Evolutionary conservation across 2,797 vertebrate species (phyloP), one percentile per base, ranked within the genome.

Genomic region (Melanotaenia nigrans): DNA sequence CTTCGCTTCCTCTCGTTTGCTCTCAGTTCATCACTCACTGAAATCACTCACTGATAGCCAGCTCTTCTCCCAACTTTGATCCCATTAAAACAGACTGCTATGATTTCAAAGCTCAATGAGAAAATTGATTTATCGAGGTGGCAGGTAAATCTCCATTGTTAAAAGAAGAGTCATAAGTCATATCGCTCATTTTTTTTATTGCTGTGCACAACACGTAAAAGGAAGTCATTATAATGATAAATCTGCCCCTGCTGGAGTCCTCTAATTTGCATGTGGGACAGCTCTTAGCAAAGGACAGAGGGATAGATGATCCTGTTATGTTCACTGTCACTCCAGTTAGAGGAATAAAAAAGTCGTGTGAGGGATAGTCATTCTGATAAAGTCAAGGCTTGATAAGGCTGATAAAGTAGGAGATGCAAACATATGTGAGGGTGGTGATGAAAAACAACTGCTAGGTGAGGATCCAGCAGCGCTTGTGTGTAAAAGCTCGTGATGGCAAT

Each of bases 251-350:
- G 11, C n/a, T 30, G 11, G 36, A 57, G 61, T 75, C 40, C 30
- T 75, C 55, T 38, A 11, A 36, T 47, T 59, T 51, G 55, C 47
- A 78, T 59, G 53, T 54, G 36, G 71, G 68, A 35, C 67, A 75
- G 57, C 59, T 61, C 67, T 71, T 68, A 30, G 47, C 63, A 65
- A 82, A 82, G 81, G 84, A 79, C 63, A 36, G 65, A 58, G 71
- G 20, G 54, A 80, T 76, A 42, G 65, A 79, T 76, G 69, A 63
- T 40, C 36, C 69, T 33, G 57, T 70, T 69, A 58, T 47, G 22
- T 12, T 58, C 4, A 5, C 53, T 51, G 56, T 71, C 75, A 56
- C 30, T 71, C 32, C 3, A 1, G 16, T 4, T 64, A 35, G 49
- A 18, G 16, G 58, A 58, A 59, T 38, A 66, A 38, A 65, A 64